Evolutionary conservation across 2,113 vertebrate genomes (phyloP).

Genomic region (Diglossa brunneiventris): DNA sequence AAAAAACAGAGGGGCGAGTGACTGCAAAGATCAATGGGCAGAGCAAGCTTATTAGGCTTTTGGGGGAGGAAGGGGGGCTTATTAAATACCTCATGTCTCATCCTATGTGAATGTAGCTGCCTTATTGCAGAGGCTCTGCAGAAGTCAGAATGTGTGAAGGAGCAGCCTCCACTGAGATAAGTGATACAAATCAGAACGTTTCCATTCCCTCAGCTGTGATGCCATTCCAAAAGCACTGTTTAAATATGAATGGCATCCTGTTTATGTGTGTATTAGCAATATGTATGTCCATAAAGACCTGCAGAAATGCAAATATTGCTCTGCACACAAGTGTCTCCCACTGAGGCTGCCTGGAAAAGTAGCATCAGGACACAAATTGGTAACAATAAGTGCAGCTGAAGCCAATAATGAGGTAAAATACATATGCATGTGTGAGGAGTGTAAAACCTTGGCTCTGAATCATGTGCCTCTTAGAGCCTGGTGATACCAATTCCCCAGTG

Average conservation of each 20-base stretch:
- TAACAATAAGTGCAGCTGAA: conserved; percentile 35
- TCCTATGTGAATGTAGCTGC: conserved; percentile 1
- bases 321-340: conserved; percentile 18
- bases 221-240: conserved; percentile 41
- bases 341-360: conserved; percentile 35
- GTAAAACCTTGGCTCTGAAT: neutral
- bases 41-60: conserved; percentile 7
- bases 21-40: conserved; percentile 25
- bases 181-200: conserved; percentile 52
- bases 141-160: conserved; percentile 16
- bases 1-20: neutral
- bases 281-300: conserved; percentile 18
- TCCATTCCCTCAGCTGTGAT: conserved; percentile 41
- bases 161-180: conserved; percentile 28
- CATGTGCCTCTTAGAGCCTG: neutral
- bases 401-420: conserved; percentile 44
- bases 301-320: conserved; percentile 50
- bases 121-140: neutral
- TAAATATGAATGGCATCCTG: conserved; percentile 62
- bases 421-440: conserved; percentile 8
- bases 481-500: neutral
- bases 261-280: conserved; percentile 57
- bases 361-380: neutral
- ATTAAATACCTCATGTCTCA: neutral
- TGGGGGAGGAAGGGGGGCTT: neutral